Base-by-base conservation (phyloP, 1,140 invertebrate species). In the Eriocheir sinensis region DNA sequence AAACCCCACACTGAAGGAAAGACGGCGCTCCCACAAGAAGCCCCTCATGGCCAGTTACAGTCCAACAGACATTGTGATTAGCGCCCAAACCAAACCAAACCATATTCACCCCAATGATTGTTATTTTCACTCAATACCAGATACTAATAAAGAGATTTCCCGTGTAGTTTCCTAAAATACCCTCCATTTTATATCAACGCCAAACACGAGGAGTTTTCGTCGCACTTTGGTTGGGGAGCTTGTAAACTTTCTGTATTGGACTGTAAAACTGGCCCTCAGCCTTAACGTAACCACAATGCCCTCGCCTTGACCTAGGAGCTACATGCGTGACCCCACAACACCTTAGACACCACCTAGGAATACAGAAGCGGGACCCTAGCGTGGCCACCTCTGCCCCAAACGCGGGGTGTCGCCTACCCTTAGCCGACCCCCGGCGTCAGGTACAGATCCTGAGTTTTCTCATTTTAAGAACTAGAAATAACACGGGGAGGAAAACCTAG, bases 361-460 rank as follows among this genome's bases (percentile, higher is more conserved):
- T 72, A 72, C n/a, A 72, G 17, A 72, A 72, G 27, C 21, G 21
- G 60, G 60, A 72, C 60, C 60, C 60, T n/a, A n/a, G n/a, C 60
- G 27, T 72, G 60, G 60, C 27, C 60, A 72, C 60, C 60, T 72
- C 60, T 72, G 60, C 60, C 60, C 60, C 60, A 72, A 17, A 72
- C 60, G 60, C 60, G 60, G 60, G 48, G 60, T 72, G 60, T n/a
- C 21, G 60, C 27, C 60, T n/a, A n/a, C n/a, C n/a, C n/a, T n/a
- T n/a, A n/a, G 60, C 21, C 60, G 60, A 12, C 60, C 60, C n/a
- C 60, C 0, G n/a, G 60, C 60, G 60, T n/a, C 83, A 48, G 91
- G 91, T 93, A 93, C 93, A 89, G 93, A 93, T 93, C 93, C 93
- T 93, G 86, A 93, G 93, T 93, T 93, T 89, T 93, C 93, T 93